Evolutionary conservation across 2,113 vertebrate species (phyloP).

Genomic region (Scomber colias): DNA sequence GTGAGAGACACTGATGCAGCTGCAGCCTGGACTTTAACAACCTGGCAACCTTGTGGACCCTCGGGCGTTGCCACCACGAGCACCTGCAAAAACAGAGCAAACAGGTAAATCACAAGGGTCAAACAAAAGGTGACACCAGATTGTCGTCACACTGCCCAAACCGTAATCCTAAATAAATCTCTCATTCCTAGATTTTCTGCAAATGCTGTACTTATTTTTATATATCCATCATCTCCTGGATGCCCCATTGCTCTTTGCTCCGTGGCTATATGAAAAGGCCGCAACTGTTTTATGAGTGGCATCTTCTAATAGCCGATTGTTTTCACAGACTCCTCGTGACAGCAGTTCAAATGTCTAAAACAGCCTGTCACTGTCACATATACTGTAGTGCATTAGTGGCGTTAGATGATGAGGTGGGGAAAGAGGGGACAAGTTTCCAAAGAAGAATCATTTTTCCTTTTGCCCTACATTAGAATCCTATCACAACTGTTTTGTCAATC

Average conservation of each 20-base stretch:
- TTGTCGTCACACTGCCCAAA: no score
- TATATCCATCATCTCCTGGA: neutral
- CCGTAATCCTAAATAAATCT: no score
- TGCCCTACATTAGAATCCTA: conserved; percentile 35
- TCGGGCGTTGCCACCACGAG: no score
- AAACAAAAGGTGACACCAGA: no score
- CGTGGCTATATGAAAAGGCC: neutral
- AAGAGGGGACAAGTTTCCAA: conserved; percentile 35
- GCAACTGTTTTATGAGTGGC: conserved; percentile 20
- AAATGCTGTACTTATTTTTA: neutral
- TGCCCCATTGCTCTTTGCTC: neutral
- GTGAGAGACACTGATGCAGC: no score
- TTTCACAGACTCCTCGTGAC: conserved; percentile 22
- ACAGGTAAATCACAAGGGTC: no score
- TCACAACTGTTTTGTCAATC: conserved; percentile 52
- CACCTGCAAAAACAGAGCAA: no score
- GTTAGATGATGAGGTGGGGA: conserved; percentile 31
- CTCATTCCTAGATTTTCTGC: no score
- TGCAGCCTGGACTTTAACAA: no score
- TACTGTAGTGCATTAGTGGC: neutral
- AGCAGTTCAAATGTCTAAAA: conserved; percentile 41
- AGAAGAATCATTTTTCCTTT: conserved; percentile 26
- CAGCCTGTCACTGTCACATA: conserved; percentile 18
- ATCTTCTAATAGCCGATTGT: conserved; percentile 20
- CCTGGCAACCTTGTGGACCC: no score